Conservation (phyloP, 2,797 vertebrate species). For the Betta splendens region DNA sequence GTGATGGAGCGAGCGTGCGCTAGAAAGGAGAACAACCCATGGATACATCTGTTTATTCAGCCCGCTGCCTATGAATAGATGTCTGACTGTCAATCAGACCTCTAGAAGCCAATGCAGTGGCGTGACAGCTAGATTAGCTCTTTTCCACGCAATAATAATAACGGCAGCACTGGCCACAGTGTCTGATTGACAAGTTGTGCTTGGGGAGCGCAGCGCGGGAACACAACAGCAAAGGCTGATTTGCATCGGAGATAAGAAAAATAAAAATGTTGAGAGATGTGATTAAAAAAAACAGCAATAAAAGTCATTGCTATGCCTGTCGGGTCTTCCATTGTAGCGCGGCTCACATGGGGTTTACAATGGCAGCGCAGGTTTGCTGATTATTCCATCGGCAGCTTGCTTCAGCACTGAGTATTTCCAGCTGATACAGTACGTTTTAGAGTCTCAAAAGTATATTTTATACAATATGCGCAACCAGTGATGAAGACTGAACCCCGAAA, state of each 20-base stretch:
- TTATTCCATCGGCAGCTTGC: neutral
- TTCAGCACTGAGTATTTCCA: neutral
- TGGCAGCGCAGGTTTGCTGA: neutral
- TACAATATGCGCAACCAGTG: too few relatives aligned
- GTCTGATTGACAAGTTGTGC: conserved; percentile 48
- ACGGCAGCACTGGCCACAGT: conserved; percentile 18
- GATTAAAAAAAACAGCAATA: conserved; percentile 8
- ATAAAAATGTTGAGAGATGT: neutral
- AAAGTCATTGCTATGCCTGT: neutral
- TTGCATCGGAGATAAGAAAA: conserved; percentile 12
- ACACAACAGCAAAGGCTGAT: conserved; percentile 20
- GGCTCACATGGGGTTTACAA: neutral
- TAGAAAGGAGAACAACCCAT: conserved; percentile 22
- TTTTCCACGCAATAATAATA: conserved; percentile 31
- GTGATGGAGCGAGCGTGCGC: conserved; percentile 6
- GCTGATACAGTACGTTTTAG: neutral
- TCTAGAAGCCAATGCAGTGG: conserved; percentile 29
- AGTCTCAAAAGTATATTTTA: neutral
- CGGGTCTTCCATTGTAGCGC: neutral
- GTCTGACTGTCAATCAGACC: conserved; percentile 47
- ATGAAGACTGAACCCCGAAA: too few relatives aligned
- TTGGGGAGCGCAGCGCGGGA: conserved; percentile 26
- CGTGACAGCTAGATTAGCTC: conserved; percentile 55
- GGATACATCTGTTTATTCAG: conserved; percentile 33
- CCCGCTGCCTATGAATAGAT: conserved; percentile 26